phyloP scores from a whole-genome alignment of 1,140 invertebrate genomes.

The Magallana angulata region DNA sequence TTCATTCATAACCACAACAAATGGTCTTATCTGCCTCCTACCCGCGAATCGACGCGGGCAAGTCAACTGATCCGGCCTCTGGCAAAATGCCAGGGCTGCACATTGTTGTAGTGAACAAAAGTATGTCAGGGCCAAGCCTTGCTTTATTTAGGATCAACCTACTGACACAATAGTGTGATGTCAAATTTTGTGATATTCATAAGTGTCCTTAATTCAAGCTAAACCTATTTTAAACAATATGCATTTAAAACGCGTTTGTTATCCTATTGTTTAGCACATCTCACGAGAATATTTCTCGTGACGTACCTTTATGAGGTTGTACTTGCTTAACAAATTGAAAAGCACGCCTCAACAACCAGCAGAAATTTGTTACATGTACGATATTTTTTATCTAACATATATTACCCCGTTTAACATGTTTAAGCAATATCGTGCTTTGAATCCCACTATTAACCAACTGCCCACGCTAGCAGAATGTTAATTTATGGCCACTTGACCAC shows the following conservation, averaged over 20 bases:
- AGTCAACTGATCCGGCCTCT: conserved; percentile 8
- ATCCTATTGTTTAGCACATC: background rate
- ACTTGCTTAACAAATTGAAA: background rate
- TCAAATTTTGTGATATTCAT: conserved; percentile 35
- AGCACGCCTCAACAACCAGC: background rate
- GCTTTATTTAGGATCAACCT: conserved; percentile 9
- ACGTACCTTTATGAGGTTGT: background rate
- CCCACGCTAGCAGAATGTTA: background rate
- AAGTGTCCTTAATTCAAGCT: conserved; percentile 27
- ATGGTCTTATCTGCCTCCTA: conserved; percentile 25
- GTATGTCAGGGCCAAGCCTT: background rate
- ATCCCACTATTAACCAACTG: background rate
- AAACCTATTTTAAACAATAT: conserved; percentile 31
- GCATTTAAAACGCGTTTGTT: conserved; percentile 7
- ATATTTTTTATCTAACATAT: background rate
- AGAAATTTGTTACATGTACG: background rate
- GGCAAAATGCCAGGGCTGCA: background rate
- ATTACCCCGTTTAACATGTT: background rate
- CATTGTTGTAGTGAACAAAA: background rate
- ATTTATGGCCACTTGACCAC: background rate
- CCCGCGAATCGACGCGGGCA: background rate
- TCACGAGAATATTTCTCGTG: background rate
- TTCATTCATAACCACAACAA: conserved; percentile 36
- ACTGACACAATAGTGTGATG: conserved; percentile 33
- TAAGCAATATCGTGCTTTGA: background rate